phyloP scores from a whole-genome alignment of 2,888 invertebrate species.

The Drosophila siamana region DNA sequence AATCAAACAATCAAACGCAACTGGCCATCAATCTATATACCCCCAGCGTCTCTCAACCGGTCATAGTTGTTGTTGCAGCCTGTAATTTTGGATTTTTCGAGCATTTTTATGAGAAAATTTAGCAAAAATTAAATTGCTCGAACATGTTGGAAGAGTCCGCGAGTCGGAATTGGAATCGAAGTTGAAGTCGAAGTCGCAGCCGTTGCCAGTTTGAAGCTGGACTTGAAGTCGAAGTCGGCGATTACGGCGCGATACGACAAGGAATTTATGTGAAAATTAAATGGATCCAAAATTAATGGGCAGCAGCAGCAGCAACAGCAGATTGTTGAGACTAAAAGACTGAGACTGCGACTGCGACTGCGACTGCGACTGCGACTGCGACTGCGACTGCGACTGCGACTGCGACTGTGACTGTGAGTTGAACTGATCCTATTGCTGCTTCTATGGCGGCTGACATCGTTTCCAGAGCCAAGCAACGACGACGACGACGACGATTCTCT shows the following conservation, averaged over 20 bases:
- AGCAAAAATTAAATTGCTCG: conserved; percentile 78
- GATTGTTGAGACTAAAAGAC: conserved; percentile 5
- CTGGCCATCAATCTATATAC: conserved; percentile 70
- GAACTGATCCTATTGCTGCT: conserved; percentile 18
- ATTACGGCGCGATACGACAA: conserved; percentile 67
- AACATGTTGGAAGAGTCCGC: conserved; percentile 56
- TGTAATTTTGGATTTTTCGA: conserved; percentile 76
- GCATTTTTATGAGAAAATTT: conserved; percentile 82
- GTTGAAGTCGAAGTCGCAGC: conserved; percentile 11
- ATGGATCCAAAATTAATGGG: conserved; percentile 65
- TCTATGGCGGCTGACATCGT: conserved; percentile 61
- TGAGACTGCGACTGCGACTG: too few species aligned
- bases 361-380: too few species aligned
- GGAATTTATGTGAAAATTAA: conserved; percentile 77
- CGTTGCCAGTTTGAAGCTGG: conserved; percentile 11
- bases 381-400: too few species aligned
- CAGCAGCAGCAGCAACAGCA: neutral
- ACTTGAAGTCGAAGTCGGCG: conserved; percentile 33
- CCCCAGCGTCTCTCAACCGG: conserved; percentile 22
- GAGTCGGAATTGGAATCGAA: conserved; percentile 14
- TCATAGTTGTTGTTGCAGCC: conserved; percentile 56
- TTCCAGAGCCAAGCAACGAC: conserved; percentile 44
- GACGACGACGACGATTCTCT: conserved; percentile 20
- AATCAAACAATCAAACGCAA: conserved; percentile 78
- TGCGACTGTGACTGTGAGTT: neutral